Evolutionary conservation across 2,113 vertebrate genomes (phyloP).

Genomic region (Hystrix cristata): DNA sequence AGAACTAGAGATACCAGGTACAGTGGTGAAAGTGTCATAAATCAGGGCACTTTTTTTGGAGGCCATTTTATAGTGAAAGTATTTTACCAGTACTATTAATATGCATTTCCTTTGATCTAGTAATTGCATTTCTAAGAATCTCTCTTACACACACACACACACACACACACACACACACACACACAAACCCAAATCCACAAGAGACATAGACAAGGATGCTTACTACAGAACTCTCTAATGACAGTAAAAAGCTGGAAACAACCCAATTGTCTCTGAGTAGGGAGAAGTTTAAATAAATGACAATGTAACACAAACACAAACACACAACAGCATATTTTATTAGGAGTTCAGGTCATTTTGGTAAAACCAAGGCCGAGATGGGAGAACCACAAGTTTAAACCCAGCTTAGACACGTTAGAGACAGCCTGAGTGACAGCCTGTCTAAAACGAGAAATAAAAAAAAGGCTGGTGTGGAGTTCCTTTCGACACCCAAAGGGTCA

Average conservation of each 20-base stretch:
- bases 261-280: neutral
- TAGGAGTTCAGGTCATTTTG: neutral
- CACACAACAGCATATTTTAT: fast-evolving
- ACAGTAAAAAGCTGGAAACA: neutral
- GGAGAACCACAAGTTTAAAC: neutral
- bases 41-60: neutral
- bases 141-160: neutral
- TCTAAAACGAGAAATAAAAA: neutral
- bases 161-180: neutral
- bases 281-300: neutral
- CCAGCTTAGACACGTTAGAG: neutral
- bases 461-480: neutral
- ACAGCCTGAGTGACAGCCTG: neutral
- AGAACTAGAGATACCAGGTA: neutral
- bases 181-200: neutral
- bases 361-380: neutral
- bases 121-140: neutral
- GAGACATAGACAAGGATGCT: neutral
- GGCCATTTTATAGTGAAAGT: neutral
- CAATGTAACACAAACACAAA: neutral
- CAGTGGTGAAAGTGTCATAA: neutral
- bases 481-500: too few relatives aligned
- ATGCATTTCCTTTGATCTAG: neutral
- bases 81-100: neutral
- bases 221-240: neutral